Evolutionary conservation across 2,113 vertebrate genomes (phyloP), one percentile per base, ranked within the genome.

Genomic region (Corvus moneduloides): DNA sequence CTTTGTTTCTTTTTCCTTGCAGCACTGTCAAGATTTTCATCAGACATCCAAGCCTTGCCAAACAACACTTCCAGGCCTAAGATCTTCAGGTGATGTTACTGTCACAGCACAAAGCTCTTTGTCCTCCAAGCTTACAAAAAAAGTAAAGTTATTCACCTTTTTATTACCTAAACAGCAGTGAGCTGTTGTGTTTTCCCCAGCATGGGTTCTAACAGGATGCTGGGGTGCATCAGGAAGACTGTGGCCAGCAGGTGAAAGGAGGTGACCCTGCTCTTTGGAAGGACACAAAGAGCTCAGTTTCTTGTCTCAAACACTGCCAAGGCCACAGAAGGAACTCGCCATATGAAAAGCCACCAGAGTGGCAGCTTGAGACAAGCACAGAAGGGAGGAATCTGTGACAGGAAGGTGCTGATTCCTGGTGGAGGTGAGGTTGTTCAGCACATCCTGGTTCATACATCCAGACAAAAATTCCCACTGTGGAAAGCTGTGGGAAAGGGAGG

Each of bases 401-500:
- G n/a, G 12, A n/a, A 13, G 22, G 2, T 1, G 2, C 2, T 20
- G 10, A 20, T 49, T 74, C 41, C n/a, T n/a, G 23, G 23, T 10
- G 19, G 24, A 41, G 9, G 23, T 5, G 28, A 22, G 11, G 23
- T 39, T 55, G 2, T 15, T 23, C 23, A 13, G 11, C 27, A 37
- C 11, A 14, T 27, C 11, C 17, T 37, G 21, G 7, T 6, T 63
- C 11, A 4, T 33, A 3, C 9, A 33, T 3, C n/a, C n/a, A 5
- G 41, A 48, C 9, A 33, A 28, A 30, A 46, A 55, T 64, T 55
- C 7, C n/a, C 4, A 2, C 4, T 22, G 33, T 14, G 39, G 17
- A 3, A 9, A 22, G 8, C 48, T 32, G 26, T 44, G 17, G 68
- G 13, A 27, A 54, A 37, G 27, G 39, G 33, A 27, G 7, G 18